Conservation (phyloP, 2,888 invertebrate species). For the Proisotoma minuta region DNA sequence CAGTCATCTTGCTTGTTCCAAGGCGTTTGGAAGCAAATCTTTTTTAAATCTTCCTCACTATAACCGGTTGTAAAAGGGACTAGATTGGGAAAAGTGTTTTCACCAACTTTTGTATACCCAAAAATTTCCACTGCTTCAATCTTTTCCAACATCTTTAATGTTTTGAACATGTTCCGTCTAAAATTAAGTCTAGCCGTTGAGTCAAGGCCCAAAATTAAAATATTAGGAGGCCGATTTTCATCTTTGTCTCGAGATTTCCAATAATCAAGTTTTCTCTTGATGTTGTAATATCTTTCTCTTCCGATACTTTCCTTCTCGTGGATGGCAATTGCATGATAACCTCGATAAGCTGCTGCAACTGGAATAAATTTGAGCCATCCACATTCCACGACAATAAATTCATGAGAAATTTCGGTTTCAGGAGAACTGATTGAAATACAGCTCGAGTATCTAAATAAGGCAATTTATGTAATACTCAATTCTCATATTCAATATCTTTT, state of each 20-base stretch:
- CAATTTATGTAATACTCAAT: neutral
- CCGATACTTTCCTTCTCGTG: no score
- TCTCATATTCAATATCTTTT: neutral
- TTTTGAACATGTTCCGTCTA: constrained; percentile 13
- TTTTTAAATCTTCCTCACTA: no score
- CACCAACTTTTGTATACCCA: constrained; percentile 11
- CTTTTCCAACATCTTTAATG: neutral
- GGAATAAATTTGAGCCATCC: neutral
- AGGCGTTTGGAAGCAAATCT: neutral
- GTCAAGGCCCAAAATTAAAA: constrained; percentile 1
- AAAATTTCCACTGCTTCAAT: neutral
- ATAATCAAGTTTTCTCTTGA: neutral
- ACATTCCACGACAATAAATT: neutral
- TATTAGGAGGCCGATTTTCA: constrained; percentile 11
- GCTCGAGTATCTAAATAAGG: neutral
- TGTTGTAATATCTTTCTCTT: no score
- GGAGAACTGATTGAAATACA: neutral
- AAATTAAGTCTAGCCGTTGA: constrained; percentile 12
- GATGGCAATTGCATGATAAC: neutral
- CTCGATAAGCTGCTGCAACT: constrained; percentile 1
- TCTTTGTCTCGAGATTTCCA: no score
- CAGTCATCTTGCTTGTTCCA: neutral
- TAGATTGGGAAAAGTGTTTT: constrained; percentile 7
- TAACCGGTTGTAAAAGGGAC: neutral
- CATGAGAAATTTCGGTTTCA: neutral